Conservation (phyloP, 2,797 vertebrate genomes). For the Myotis myotis region DNA sequence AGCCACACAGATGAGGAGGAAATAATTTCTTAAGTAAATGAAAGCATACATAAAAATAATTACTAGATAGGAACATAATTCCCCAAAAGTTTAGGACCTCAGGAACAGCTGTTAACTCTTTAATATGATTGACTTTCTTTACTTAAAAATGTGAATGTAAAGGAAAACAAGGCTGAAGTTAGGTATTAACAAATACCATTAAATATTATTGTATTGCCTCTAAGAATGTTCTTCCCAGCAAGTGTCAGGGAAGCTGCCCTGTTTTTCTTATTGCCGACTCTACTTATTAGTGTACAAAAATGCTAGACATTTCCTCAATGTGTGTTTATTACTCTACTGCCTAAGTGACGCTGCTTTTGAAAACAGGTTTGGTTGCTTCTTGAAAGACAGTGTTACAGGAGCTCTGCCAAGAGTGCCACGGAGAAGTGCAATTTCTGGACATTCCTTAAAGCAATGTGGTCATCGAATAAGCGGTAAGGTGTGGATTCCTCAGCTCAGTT, state of each 20-base stretch:
- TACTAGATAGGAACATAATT: background rate
- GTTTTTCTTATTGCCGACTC: background rate
- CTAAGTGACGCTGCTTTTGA: conserved; percentile 43
- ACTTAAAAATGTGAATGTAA: background rate
- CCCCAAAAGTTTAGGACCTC: background rate
- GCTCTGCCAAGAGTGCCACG: conserved; percentile 73
- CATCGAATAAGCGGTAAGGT: conserved; percentile 83
- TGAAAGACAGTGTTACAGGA: conserved; percentile 84
- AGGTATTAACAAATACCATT: background rate
- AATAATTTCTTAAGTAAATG: background rate
- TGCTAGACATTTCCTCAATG: background rate
- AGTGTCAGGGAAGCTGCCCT: background rate
- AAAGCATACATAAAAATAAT: background rate
- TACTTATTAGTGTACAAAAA: background rate
- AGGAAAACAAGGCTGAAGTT: background rate
- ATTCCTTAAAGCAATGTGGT: conserved; percentile 86
- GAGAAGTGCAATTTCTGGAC: conserved; percentile 82
- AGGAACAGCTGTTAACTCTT: background rate
- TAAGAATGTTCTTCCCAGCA: background rate
- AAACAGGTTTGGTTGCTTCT: conserved; percentile 86
- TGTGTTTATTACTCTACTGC: background rate
- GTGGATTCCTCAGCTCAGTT: background rate
- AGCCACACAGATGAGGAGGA: too few species aligned
- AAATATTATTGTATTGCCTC: background rate
- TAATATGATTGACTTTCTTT: background rate